Base-by-base conservation (phyloP, 2,888 invertebrate genomes). In the Neoitamus cyanurus region DNA sequence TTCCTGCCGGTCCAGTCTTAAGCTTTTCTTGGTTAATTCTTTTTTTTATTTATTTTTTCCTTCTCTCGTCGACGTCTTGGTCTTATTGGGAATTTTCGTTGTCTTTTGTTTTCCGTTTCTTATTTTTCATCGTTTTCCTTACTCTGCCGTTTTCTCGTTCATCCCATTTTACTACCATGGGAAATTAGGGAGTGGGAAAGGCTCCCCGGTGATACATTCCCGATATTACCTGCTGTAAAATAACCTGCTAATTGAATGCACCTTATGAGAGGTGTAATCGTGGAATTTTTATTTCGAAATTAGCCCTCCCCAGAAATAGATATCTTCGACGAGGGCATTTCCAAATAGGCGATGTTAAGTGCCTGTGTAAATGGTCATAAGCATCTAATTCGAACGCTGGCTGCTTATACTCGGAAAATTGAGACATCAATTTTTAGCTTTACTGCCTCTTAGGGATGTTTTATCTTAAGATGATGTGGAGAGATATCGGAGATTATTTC, bases 1-100 rank as follows among this genome's bases (percentile, higher is more conserved):
- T 77, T 77, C 42, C 77, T 77, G 42, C 77, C 77, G 80, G 80
- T 25, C 80, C n/a, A 77, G 42, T 46, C 42, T 46, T 46, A 80
- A 68, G 80, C 68, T 48, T 58, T 80, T 80, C 11, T 77, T 42
- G 30, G 11, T 25, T 28, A 77, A n/a, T 42, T 77, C 30, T 42
- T 42, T 42, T 13, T 42, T 13, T 46, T 77, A n/a, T n/a, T n/a
- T n/a, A n/a, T 42, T 46, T 3, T 77, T 77, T 3, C 11, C 28
- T 20, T 15, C 36, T 73, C 31, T 77, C 42, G 46, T 28, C 58
- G 58, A 58, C 58, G 25, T 58, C 20, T 15, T 58, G 20, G 58
- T 58, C 20, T 58, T 58, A 58, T 58, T 58, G 9, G 58, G 58
- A 9, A 15, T 7, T 58, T 20, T 58, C 15, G 25, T 58, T 58